Conservation (phyloP, 2,888 invertebrate species). For the Gnatocerus cornutus region DNA sequence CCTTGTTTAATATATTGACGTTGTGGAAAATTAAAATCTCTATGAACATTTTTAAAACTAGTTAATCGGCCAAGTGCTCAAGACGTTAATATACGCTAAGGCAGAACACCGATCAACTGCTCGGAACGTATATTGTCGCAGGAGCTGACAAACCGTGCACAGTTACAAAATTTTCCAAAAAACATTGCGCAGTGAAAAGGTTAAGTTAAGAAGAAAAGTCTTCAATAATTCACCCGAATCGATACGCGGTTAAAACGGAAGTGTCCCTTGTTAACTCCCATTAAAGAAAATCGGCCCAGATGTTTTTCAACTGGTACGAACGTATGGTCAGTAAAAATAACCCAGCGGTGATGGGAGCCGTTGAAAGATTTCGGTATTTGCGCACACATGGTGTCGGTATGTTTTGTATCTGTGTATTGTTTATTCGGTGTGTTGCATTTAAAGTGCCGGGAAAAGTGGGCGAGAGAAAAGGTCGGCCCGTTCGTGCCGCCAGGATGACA, state of each 20-base stretch:
- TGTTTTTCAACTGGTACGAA: slow-evolving; percentile 19
- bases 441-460: slow-evolving; percentile 9
- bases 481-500: background rate
- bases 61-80: too few species aligned
- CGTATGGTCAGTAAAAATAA: slow-evolving; percentile 49
- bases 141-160: too few species aligned
- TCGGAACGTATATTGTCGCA: too few species aligned
- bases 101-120: too few species aligned
- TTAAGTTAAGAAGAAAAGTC: slow-evolving; percentile 8
- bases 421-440: slow-evolving; percentile 42
- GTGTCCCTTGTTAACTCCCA: slow-evolving; percentile 13
- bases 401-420: slow-evolving; percentile 51
- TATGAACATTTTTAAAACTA: too few species aligned
- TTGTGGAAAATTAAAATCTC: too few species aligned
- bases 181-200: too few species aligned
- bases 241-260: slow-evolving; percentile 10
- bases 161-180: too few species aligned
- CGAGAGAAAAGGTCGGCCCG: slow-evolving; percentile 11
- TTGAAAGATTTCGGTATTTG: slow-evolving; percentile 51
- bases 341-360: slow-evolving; percentile 45
- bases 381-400: slow-evolving; percentile 51
- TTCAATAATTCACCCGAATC: slow-evolving; percentile 27
- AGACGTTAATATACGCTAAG: too few species aligned
- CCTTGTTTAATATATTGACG: too few species aligned
- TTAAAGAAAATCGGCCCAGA: slow-evolving; percentile 15